These are phyloP conservation scores for Sebastes trivittatus DNA, from an alignment of 2,797 vertebrate species.

Conservation along the genomic window DNA sequence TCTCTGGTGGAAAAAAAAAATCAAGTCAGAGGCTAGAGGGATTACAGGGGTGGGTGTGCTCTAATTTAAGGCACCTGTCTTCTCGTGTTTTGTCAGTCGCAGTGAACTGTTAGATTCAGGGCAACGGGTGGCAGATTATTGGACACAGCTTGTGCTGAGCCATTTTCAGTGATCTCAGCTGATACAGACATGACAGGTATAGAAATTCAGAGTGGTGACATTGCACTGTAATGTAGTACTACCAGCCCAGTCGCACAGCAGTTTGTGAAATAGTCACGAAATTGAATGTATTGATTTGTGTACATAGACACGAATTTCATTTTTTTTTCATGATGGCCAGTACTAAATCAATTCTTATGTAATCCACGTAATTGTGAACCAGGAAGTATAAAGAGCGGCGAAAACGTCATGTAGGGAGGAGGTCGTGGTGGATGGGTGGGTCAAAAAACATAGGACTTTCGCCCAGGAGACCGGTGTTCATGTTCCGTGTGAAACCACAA, in stretches of 20 bases:
- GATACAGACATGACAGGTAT: neutral
- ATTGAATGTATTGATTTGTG: too few relatives aligned
- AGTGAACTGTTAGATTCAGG: neutral
- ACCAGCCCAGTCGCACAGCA: neutral
- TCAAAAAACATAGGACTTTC: neutral
- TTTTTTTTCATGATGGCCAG: too few relatives aligned
- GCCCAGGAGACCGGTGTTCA: neutral
- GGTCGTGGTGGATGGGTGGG: neutral
- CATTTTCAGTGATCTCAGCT: neutral
- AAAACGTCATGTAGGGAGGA: too few relatives aligned
- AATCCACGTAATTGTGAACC: too few relatives aligned
- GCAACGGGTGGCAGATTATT: neutral
- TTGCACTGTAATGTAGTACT: neutral
- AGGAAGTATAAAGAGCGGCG: too few relatives aligned
- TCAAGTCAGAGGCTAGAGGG: neutral
- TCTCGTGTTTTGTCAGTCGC: slow-evolving; percentile 29
- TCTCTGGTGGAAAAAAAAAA: slow-evolving; percentile 9
- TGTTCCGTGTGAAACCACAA: neutral
- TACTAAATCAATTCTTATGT: too few relatives aligned
- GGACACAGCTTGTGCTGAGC: neutral
- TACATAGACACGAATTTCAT: too few relatives aligned
- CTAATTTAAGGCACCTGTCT: slow-evolving; percentile 35
- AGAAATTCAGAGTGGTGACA: neutral
- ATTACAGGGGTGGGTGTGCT: neutral
- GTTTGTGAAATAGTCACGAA: too few relatives aligned